Percentiles rank a stretch among this genome's conserved stretches.
These are phyloP conservation scores for rabbit (Oryctolagus cuniculus) DNA, from an alignment of 2,113 vertebrate species.

Conservation along the genomic window DNA sequence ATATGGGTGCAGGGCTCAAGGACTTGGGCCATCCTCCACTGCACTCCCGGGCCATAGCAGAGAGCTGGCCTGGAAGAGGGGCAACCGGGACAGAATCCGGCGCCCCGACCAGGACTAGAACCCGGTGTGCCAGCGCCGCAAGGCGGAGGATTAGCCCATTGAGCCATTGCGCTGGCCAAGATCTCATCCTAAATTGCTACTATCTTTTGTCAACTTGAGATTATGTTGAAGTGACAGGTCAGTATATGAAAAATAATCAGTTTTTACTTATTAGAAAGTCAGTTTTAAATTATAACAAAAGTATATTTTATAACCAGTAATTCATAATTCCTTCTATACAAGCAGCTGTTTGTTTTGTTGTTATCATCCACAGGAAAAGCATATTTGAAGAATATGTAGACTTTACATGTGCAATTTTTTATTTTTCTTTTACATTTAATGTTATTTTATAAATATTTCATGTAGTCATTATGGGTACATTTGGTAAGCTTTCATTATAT, in stretches of 20 bases:
- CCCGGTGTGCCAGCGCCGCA: too few species aligned
- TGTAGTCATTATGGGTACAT: not conserved
- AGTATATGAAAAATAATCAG: not conserved
- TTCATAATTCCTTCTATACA: not conserved
- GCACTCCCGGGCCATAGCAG: too few species aligned
- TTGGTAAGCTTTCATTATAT: not conserved
- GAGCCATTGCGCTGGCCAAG: too few species aligned
- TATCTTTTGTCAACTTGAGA: constrained; percentile 50
- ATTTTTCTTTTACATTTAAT: constrained; percentile 50
- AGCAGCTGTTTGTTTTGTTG: constrained; percentile 29
- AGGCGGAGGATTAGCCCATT: too few species aligned
- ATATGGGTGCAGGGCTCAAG: too few species aligned
- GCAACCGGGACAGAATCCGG: too few species aligned
- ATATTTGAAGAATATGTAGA: not conserved
- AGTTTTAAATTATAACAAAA: constrained; percentile 36
- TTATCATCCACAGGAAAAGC: not conserved
- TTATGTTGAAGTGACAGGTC: constrained; percentile 35
- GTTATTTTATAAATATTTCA: not conserved
- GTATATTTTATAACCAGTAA: not conserved
- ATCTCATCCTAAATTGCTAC: not conserved
- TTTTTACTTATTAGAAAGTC: constrained; percentile 47
- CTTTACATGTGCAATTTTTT: constrained; percentile 21
- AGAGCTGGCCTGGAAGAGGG: too few species aligned
- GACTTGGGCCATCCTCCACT: too few species aligned
- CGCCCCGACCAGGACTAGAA: too few species aligned